Evolutionary conservation across 2,888 invertebrate species (phyloP), one percentile per base, ranked within the genome.

Genomic region (Cyrtodaria siliqua): DNA sequence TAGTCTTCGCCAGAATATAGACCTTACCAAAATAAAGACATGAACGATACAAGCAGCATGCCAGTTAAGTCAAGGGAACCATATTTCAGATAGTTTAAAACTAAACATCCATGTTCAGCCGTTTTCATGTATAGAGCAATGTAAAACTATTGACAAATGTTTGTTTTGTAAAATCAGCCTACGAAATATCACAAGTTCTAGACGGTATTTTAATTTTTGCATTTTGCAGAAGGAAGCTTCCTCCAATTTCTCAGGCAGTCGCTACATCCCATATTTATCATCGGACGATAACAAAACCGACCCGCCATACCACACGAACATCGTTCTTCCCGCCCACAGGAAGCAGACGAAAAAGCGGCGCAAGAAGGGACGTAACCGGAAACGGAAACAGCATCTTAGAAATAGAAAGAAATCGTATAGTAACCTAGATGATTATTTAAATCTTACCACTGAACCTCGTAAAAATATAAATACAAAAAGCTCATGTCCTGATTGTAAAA

Each of bases 401-500:
- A 62, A 74, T 24, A 62, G 55, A 44, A 56, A 67, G 20, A 53
- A 50, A n/a, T 26, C 63, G 24, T 59, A 60, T 16, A 53, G 56
- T 47, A 63, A 40, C 23, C 20, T 68, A 49, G 75, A 80, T 16
- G 68, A 79, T 44, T 75, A 72, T 73, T 59, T 75, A 52, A 80
- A 80, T 53, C 64, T 74, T 23, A 73, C 71, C 27, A 44, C 55
- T 12, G 60, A 70, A 50, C 63, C 64, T 38, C 50, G 55, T 26
- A 52, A 61, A 49, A 55, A 63, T 57, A 80, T 56, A 70, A 72
- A 66, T 33, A 42, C 59, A 18, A 69, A 75, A 61, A 42, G 26
- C 29, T 33, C 56, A 29, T 81, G 80, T 63, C 44, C 53, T 9
- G 74, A 71, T 20, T 81, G 80, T 63, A 81, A 77, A 77, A 77